A percentile compares a stretch with the other conserved stretches of the same genome.
phyloP scores from a whole-genome alignment of 2,888 invertebrate genomes.

The Plagiodera versicolora region DNA sequence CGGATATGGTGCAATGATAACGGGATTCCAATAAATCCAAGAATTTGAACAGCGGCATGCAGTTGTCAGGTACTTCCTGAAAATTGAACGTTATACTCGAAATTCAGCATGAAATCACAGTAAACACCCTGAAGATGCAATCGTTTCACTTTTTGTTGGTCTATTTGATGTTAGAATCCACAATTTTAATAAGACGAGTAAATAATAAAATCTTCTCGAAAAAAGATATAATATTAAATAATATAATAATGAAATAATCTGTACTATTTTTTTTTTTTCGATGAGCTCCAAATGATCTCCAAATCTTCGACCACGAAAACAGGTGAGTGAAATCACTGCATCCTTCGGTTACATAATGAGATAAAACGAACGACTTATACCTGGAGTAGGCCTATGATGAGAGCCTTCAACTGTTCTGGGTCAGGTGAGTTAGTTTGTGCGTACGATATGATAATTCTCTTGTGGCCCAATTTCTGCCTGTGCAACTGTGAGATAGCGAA shows the following conservation, averaged over 20 bases:
- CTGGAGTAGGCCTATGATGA: conserved; percentile 72
- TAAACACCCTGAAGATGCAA: no score
- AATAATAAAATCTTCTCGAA: no score
- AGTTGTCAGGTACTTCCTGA: conserved; percentile 73
- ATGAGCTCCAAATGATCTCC: background rate
- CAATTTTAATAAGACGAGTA: no score
- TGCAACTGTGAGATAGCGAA: conserved; percentile 81
- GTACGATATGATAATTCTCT: conserved; percentile 76
- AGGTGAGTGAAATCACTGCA: no score
- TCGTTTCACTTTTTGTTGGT: no score
- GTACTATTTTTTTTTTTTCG: no score
- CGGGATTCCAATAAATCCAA: conserved; percentile 82
- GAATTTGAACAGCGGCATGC: conserved; percentile 78
- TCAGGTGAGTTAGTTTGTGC: conserved; percentile 66
- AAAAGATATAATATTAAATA: no score
- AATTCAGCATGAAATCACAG: background rate
- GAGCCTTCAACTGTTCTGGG: conserved; percentile 66
- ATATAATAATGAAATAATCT: no score
- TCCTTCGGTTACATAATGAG: no score
- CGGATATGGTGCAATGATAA: conserved; percentile 73
- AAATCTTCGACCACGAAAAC: no score
- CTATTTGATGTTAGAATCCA: no score
- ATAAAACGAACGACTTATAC: no score
- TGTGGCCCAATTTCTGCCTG: conserved; percentile 78
- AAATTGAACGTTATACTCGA: conserved; percentile 25